Conservation (phyloP, 2,113 vertebrate species). For the Procavia capensis region DNA sequence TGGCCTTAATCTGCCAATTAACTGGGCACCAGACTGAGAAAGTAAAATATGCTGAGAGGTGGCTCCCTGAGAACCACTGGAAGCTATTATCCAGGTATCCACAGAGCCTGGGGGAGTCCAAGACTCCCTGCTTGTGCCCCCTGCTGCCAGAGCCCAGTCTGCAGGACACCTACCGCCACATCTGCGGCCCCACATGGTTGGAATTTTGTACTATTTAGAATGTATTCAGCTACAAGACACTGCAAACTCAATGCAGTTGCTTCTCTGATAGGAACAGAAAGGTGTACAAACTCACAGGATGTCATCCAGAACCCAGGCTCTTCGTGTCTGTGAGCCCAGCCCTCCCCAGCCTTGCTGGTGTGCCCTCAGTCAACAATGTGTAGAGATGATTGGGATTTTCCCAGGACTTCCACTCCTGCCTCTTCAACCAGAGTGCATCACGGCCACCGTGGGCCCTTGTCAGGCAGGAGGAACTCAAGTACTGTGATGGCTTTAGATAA, state of each 20-base stretch:
- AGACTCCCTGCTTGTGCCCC: not conserved
- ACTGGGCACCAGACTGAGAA: not conserved
- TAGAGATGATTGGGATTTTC: not conserved
- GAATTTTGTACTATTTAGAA: not conserved
- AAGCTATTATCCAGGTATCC: not conserved
- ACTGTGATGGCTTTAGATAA: not conserved
- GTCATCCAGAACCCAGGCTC: not conserved
- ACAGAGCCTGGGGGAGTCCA: not conserved
- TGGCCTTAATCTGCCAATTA: not conserved
- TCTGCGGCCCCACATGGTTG: not conserved
- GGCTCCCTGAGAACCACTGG: not conserved
- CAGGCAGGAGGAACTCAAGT: not conserved
- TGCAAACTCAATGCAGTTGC: not conserved
- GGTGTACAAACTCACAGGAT: not conserved
- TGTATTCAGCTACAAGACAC: not conserved
- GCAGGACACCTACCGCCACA: not conserved
- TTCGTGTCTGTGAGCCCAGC: not conserved
- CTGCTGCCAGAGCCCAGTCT: not conserved
- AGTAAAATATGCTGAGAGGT: not conserved
- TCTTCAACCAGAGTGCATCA: not conserved
- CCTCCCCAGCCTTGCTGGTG: not conserved
- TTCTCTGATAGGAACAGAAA: not conserved
- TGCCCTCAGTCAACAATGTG: not conserved
- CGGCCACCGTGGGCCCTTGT: not conserved
- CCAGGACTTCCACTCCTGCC: not conserved